These are phyloP conservation scores for Lepus europaeus DNA, from an alignment of 2,113 vertebrate genomes.

Conservation along the genomic window DNA sequence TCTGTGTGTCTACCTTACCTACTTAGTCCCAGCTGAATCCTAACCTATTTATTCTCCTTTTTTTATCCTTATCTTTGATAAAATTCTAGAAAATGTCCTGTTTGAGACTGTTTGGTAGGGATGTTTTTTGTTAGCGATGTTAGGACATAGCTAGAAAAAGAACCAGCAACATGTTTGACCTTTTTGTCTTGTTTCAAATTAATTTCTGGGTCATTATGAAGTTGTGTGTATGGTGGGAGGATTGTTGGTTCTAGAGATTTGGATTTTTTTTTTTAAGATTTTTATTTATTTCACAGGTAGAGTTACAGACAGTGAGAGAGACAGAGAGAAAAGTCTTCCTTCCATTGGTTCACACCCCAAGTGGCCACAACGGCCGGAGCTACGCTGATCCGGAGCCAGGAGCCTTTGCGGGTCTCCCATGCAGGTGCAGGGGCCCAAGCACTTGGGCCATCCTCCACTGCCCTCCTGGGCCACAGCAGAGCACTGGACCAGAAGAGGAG, in stretches of 20 bases:
- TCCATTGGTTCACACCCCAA: too few species aligned
- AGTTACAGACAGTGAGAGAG: too few species aligned
- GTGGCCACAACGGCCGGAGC: too few species aligned
- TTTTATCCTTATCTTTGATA: conserved; percentile 16
- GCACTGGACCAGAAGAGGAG: too few species aligned
- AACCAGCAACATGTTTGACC: background rate
- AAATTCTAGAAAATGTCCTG: conserved; percentile 6
- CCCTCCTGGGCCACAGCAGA: too few species aligned
- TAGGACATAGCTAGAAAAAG: background rate
- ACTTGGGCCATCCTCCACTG: too few species aligned
- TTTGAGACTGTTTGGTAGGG: background rate
- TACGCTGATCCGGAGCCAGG: too few species aligned
- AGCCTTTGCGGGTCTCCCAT: too few species aligned
- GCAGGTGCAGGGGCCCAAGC: too few species aligned
- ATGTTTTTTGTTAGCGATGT: background rate
- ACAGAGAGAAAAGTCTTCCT: too few species aligned
- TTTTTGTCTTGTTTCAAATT: conserved; percentile 32
- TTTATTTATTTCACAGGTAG: too few species aligned
- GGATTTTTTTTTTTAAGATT: background rate
- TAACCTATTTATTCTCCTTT: background rate
- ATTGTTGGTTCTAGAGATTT: background rate
- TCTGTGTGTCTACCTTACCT: background rate
- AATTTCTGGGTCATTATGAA: background rate
- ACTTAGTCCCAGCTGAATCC: background rate
- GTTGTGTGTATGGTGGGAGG: background rate